Percentiles rank a stretch among this genome's conserved stretches.
These are phyloP conservation scores for Pherbina coryleti DNA, from an alignment of 2,888 invertebrate species.

Conservation along the genomic window DNA sequence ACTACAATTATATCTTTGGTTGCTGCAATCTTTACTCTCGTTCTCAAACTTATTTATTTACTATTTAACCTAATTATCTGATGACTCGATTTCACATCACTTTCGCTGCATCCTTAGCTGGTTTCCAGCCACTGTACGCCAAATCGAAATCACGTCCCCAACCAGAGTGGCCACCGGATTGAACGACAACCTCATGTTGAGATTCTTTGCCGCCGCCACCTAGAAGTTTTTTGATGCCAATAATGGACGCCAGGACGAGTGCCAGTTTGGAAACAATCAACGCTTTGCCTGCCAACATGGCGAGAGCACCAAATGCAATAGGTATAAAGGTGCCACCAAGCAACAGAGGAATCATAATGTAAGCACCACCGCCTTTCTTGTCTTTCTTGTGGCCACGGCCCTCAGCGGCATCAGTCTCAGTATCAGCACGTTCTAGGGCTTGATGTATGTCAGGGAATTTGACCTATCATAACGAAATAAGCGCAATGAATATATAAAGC, in stretches of 20 bases:
- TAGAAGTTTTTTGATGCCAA: constrained; percentile 86
- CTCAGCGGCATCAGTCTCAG: constrained; percentile 59
- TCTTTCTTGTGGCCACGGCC: constrained; percentile 75
- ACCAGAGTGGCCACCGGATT: constrained; percentile 78
- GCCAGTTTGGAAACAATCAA: constrained; percentile 87
- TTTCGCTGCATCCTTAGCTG: constrained; percentile 62
- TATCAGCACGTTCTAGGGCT: constrained; percentile 73
- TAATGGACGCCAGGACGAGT: constrained; percentile 84
- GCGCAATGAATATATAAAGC: neutral
- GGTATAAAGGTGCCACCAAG: constrained; percentile 86
- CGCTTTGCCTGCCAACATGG: constrained; percentile 86
- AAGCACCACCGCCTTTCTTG: constrained; percentile 79
- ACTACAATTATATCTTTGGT: constrained; percentile 31
- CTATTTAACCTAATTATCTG: neutral
- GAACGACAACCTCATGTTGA: constrained; percentile 80
- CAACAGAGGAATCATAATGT: constrained; percentile 83
- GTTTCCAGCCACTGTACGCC: constrained; percentile 74
- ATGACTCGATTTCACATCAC: constrained; percentile 50
- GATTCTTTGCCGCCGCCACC: constrained; percentile 75
- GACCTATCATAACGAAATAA: constrained; percentile 70
- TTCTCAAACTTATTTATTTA: neutral
- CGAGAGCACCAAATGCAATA: constrained; percentile 84
- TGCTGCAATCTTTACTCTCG: neutral
- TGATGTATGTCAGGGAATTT: constrained; percentile 81
- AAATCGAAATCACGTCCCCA: constrained; percentile 79